A percentile compares a stretch with the other conserved stretches of the same genome.
Conservation (phyloP, 2,797 vertebrate genomes). For the Enteromius trimaculatus region DNA sequence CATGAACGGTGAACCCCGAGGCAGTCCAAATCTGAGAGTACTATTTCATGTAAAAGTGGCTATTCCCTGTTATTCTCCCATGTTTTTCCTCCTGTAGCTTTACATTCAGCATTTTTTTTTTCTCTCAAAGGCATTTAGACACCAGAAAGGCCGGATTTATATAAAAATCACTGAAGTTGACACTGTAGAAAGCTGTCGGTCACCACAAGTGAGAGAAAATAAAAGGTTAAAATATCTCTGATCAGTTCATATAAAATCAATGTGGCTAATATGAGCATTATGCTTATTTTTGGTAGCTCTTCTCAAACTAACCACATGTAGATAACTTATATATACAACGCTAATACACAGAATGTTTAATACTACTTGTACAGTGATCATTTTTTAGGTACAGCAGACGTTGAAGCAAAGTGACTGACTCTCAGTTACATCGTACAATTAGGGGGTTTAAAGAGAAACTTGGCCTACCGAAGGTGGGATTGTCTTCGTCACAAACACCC, state of each 20-base stretch:
- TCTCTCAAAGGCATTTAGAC: constrained; percentile 7
- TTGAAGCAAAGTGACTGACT: neutral
- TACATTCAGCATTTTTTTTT: neutral
- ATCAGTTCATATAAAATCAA: neutral
- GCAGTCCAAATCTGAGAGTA: constrained; percentile 25
- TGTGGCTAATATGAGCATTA: neutral
- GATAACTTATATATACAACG: neutral
- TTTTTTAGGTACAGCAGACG: neutral
- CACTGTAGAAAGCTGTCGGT: neutral
- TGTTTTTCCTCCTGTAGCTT: neutral
- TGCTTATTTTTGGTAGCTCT: neutral
- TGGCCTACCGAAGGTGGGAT: neutral
- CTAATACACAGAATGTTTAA: neutral
- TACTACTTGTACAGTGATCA: neutral
- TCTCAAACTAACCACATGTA: neutral
- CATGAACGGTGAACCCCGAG: constrained; percentile 12
- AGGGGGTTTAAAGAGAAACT: neutral
- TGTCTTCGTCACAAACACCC: neutral
- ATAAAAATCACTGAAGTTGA: neutral
- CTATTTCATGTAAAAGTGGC: neutral
- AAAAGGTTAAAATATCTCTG: neutral
- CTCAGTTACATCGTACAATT: neutral
- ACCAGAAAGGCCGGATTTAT: neutral
- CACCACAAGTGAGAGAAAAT: neutral
- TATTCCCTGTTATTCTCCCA: constrained; percentile 10